These are phyloP conservation scores for Tachystola acroxantha DNA, from an alignment of 2,888 invertebrate species.

Conservation along the genomic window DNA sequence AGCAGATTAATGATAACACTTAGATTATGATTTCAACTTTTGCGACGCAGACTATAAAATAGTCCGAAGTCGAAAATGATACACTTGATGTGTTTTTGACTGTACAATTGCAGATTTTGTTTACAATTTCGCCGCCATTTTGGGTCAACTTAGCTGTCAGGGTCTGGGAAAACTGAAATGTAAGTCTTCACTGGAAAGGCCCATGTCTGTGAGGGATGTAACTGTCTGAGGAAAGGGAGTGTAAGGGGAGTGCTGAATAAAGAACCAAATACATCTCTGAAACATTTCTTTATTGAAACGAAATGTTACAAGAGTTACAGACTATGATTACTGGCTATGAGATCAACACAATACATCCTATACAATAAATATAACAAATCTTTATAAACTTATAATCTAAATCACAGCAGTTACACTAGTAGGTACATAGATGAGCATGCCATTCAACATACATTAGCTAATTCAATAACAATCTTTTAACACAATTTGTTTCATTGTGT, in stretches of 20 bases:
- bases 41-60: too few species aligned
- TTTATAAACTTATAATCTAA: constrained; percentile 4
- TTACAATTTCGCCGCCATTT: too few species aligned
- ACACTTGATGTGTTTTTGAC: too few species aligned
- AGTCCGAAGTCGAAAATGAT: too few species aligned
- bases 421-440: constrained; percentile 10
- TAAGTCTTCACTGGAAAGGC: too few species aligned
- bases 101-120: too few species aligned
- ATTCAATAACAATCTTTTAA: constrained; percentile 19
- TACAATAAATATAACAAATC: constrained; percentile 25
- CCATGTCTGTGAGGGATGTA: too few species aligned
- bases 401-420: constrained; percentile 8
- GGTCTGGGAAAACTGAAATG: too few species aligned
- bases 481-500: constrained; percentile 18
- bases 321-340: constrained; percentile 33
- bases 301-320: constrained; percentile 56
- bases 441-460: constrained; percentile 19
- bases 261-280: constrained; percentile 54
- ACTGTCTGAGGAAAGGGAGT: constrained; percentile 26
- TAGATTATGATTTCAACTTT: too few species aligned
- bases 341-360: constrained; percentile 33
- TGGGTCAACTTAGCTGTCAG: too few species aligned
- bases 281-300: constrained; percentile 63
- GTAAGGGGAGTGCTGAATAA: constrained; percentile 35
- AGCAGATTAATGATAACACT: too few species aligned